Percentiles rank a stretch among this genome's conserved stretches.
These are phyloP conservation scores for Halcyon badia DNA, from an alignment of 2,797 vertebrate species.

Conservation along the genomic window DNA sequence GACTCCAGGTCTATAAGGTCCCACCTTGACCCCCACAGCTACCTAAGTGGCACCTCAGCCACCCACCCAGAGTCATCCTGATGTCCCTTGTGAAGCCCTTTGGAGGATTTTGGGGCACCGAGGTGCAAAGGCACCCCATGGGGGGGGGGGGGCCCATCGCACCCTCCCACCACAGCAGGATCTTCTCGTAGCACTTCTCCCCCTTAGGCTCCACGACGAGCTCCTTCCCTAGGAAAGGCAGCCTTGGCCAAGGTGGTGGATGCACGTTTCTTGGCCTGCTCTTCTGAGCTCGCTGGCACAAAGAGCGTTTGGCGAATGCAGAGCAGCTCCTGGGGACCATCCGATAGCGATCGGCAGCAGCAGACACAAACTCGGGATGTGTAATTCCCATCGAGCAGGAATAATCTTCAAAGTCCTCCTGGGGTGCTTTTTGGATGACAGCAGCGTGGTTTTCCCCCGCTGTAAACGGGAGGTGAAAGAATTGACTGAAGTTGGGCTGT, in stretches of 20 bases:
- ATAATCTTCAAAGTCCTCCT: conserved; percentile 77
- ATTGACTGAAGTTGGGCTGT: conserved; percentile 73
- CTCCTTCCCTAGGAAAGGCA: conserved; percentile 3
- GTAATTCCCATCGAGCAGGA: conserved; percentile 71
- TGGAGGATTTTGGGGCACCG: background rate
- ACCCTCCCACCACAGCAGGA: background rate
- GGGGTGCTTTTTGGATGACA: conserved; percentile 66
- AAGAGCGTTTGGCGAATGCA: conserved; percentile 47
- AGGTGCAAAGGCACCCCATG: background rate
- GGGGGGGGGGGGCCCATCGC: rapidly evolving
- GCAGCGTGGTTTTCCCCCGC: conserved; percentile 26
- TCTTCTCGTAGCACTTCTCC: rapidly evolving
- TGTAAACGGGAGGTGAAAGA: conserved; percentile 73
- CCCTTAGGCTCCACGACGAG: rapidly evolving
- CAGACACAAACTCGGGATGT: conserved; percentile 58
- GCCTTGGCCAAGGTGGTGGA: conserved; percentile 43
- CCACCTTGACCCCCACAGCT: background rate
- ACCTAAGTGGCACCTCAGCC: too few relatives aligned
- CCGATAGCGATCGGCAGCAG: conserved; percentile 48
- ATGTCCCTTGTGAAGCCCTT: rapidly evolving
- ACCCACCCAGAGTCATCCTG: rapidly evolving
- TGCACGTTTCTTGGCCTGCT: background rate
- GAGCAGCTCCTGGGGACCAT: conserved; percentile 63
- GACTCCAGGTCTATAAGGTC: background rate
- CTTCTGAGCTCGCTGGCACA: conserved; percentile 36